A percentile compares a stretch with the other conserved stretches of the same genome.
Conservation (phyloP, 2,888 invertebrate genomes). For the Digitonthophagus gazella region DNA sequence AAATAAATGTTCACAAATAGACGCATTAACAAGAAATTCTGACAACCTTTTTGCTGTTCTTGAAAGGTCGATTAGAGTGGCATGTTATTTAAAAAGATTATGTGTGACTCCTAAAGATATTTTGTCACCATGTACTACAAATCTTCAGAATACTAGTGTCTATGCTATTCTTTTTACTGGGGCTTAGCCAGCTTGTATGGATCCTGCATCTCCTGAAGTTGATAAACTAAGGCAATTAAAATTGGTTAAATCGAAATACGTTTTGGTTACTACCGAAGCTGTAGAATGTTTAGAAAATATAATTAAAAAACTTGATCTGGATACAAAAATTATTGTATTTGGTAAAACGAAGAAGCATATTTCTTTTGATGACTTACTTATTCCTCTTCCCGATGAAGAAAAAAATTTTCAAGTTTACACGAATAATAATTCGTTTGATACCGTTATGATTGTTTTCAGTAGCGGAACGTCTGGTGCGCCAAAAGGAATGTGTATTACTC, state of each 20-base stretch:
- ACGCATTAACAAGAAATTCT: constrained; percentile 42
- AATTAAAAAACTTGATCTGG: constrained; percentile 22
- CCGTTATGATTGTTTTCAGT: too few species aligned
- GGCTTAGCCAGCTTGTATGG: constrained; percentile 29
- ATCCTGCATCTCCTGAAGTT: constrained; percentile 23
- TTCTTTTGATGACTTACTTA: too few species aligned
- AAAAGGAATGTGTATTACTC: constrained; percentile 34
- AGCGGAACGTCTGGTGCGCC: constrained; percentile 33
- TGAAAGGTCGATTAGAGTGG: too few species aligned
- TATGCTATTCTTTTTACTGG: constrained; percentile 51
- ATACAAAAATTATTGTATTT: constrained; percentile 29
- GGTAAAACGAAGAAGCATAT: constrained; percentile 26
- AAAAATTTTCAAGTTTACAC: constrained; percentile 26
- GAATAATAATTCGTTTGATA: constrained; percentile 19
- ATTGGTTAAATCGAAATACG: too few species aligned
- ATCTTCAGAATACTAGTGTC: constrained; percentile 45
- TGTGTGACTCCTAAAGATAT: too few species aligned
- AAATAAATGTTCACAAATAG: too few species aligned
- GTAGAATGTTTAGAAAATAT: too few species aligned
- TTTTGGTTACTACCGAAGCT: constrained; percentile 27
- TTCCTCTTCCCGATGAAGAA: too few species aligned
- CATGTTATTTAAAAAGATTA: too few species aligned
- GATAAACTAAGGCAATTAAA: constrained; percentile 28
- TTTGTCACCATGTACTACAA: too few species aligned
- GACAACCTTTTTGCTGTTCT: too few species aligned